Base-by-base conservation (phyloP, 2,113 vertebrate species). In the Silurus glanis region DNA sequence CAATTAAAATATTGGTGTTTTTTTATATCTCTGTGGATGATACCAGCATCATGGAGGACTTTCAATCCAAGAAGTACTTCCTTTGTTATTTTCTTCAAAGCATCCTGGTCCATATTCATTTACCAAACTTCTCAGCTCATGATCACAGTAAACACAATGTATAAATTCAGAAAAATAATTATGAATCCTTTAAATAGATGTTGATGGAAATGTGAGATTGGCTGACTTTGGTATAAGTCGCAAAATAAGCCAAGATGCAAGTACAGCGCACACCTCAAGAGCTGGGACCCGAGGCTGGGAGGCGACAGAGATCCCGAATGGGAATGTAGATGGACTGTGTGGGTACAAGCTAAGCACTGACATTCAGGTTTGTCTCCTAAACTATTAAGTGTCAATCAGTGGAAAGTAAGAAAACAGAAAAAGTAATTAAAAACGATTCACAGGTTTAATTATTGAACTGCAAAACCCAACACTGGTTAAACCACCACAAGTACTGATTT, bases 1-100 rank as follows among this genome's bases (percentile, higher is more conserved):
- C n/a, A n/a, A n/a, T n/a, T n/a, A 88, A 81, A 80, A 88, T 37
- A 76, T 85, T 88, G n/a, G 1, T 3, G 45, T 83, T 78, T 62
- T 88, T 88, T 67, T n/a, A 88, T 16, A 28, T 88, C 87, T 2
- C 87, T 49, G 47, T 88, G 83, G 37, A 88, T 75, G 58, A 88
- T 83, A 4, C 0, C 12, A 51, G 21, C 51, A 6, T 0, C 0
- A 49, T 88, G 87, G 51, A 88, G 87, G 53, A 21, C 28, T 59
- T 67, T 1, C n/a, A 88, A 72, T 9, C 87, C 79, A 64, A 28
- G 87, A 88, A 12, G 28, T 85, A 9, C 69, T 85, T 45, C 21
- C 51, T 23, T 37, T 7, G 76, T 74, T 14, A 47, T 2, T 21
- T 51, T 45, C 28, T 59, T 1, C n/a, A 67, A n/a, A n/a, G n/a